Evolutionary conservation across 2,797 vertebrate genomes (phyloP).

Genomic region (Amphiprion clarkii): DNA sequence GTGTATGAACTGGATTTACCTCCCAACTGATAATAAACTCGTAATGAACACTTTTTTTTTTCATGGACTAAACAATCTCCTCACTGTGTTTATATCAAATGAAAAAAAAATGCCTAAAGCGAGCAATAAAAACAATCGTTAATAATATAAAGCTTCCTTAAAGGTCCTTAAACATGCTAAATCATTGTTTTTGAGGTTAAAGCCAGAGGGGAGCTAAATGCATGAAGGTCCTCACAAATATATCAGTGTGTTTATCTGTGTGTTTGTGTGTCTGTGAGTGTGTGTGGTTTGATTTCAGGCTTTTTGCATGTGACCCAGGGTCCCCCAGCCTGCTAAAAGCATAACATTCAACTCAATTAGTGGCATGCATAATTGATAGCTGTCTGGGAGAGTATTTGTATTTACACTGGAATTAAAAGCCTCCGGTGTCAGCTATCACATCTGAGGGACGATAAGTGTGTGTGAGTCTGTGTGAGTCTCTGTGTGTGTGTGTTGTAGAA

Average conservation of each 20-base stretch:
- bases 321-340: conserved; percentile 81
- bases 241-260: conserved; percentile 5
- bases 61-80: too few relatives aligned
- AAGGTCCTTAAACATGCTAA: not conserved
- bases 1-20: too few relatives aligned
- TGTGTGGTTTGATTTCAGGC: conserved; percentile 66
- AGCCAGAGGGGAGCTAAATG: not conserved
- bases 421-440: conserved; percentile 85
- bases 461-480: not conserved
- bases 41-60: too few relatives aligned
- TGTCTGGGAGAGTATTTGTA: conserved; percentile 88
- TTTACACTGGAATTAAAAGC: conserved; percentile 90
- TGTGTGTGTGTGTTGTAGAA: conserved; percentile 6
- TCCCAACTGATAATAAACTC: too few relatives aligned
- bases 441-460: conserved; percentile 59
- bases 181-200: not conserved
- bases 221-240: conserved; percentile 6
- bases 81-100: too few relatives aligned
- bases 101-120: too few relatives aligned
- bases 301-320: conserved; percentile 65
- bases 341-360: conserved; percentile 87
- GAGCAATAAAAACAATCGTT: too few relatives aligned
- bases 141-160: too few relatives aligned
- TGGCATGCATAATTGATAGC: conserved; percentile 86
- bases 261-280: conserved; percentile 25